Evolutionary conservation across 2,888 invertebrate species (phyloP), one percentile per base, ranked within the genome.

Genomic region (Electrophaes corylata): DNA sequence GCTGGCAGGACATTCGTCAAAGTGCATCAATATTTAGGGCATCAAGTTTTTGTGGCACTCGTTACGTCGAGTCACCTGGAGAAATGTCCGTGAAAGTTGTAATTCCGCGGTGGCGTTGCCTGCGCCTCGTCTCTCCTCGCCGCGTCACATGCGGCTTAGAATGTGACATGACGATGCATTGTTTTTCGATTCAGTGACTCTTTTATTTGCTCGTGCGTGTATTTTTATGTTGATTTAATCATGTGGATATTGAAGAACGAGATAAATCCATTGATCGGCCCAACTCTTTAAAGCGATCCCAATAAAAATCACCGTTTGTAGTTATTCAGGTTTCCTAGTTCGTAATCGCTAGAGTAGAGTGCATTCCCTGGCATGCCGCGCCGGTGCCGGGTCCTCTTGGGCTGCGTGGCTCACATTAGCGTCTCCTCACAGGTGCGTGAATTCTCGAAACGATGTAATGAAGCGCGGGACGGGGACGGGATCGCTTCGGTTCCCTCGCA

Each of bases 401-500:
- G n/a, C n/a, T n/a, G n/a, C n/a, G n/a, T n/a, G n/a, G n/a, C n/a
- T n/a, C n/a, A 10, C 14, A 6, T 35, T 35, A 14, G n/a, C 20
- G 16, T 11, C 23, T 47, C 35, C 35, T 35, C 48, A 16, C 48
- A 6, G 39, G 37, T 12, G n/a, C 40, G 18, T 29, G n/a, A 39
- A n/a, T 26, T 48, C 51, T 23, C 18, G 57, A 73, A 74, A 66
- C 74, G 75, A 57, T 66, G 70, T 81, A 80, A 81, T 79, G 76
- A 62, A 76, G 75, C 70, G 65, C 54, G 69, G n/a, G n/a, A n/a
- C n/a, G n/a, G n/a, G n/a, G n/a, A n/a, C 20, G 20, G 57, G 69
- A 76, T 14, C 53, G 46, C 18, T 10, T 19, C 37, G 26, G 8
- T 19, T 50, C 31, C 18, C 11, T n/a, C 50, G 26, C 11, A n/a